These are phyloP conservation scores for Mesopsocus fuscifrons DNA, from an alignment of 2,888 invertebrate species.

Conservation along the genomic window DNA sequence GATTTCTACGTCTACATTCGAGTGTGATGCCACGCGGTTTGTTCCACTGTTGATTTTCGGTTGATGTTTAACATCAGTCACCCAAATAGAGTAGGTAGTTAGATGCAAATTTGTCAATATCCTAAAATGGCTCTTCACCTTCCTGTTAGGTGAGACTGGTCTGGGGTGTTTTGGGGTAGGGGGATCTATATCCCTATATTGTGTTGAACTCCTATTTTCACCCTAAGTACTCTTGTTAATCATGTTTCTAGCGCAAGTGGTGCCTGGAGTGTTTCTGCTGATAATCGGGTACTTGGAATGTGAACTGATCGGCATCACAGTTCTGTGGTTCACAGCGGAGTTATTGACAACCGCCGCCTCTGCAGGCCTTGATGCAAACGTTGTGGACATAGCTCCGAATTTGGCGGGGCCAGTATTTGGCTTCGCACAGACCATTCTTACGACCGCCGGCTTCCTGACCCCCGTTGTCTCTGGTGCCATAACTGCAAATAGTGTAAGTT, in stretches of 20 bases:
- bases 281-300: constrained; percentile 43
- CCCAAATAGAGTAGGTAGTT: no score
- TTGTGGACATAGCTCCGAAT: constrained; percentile 58
- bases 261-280: constrained; percentile 42
- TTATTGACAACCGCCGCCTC: constrained; percentile 50
- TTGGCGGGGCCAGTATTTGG: constrained; percentile 50
- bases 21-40: no score
- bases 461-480: constrained; percentile 42
- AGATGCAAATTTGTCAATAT: no score
- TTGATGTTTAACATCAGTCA: no score
- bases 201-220: no score
- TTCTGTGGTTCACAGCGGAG: constrained; percentile 47
- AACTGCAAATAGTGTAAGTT: constrained; percentile 34
- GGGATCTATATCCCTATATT: no score
- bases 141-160: no score
- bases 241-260: constrained; percentile 37
- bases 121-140: no score
- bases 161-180: no score
- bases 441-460: constrained; percentile 51
- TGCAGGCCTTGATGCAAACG: constrained; percentile 55
- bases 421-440: constrained; percentile 58
- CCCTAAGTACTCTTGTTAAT: no score
- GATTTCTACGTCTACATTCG: no score
- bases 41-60: no score
- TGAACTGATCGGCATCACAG: constrained; percentile 33